Evolutionary conservation across 2,888 invertebrate genomes (phyloP).

Genomic region (Drosophila histrio): DNA sequence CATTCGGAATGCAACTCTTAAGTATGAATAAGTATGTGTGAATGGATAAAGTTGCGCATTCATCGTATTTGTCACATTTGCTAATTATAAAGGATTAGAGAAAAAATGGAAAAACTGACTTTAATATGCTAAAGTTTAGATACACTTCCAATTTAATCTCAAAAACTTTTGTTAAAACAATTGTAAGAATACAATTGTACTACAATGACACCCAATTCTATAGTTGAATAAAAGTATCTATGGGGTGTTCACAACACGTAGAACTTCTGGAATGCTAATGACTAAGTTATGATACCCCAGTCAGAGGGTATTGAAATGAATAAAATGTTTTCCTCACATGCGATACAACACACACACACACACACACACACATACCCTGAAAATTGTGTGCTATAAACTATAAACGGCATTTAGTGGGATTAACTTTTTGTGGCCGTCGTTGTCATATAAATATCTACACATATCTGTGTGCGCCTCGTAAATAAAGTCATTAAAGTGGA

Average conservation of each 20-base stretch:
- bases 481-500: constrained; percentile 76
- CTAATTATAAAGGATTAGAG: constrained; percentile 38
- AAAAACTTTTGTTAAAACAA: no score
- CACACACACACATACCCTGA: neutral
- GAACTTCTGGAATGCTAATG: neutral
- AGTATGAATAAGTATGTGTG: neutral
- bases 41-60: neutral
- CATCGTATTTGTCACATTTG: constrained; percentile 40
- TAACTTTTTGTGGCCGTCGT: constrained; percentile 73
- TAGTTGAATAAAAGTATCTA: neutral
- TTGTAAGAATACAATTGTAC: no score
- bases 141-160: no score
- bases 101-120: neutral
- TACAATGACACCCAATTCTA: neutral
- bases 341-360: constrained; percentile 1
- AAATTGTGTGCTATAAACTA: constrained; percentile 73
- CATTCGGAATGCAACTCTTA: neutral
- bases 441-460: constrained; percentile 72
- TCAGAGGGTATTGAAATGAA: constrained; percentile 19
- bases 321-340: constrained; percentile 12
- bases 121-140: neutral
- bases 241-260: neutral
- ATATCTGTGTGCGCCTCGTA: constrained; percentile 69
- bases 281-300: constrained; percentile 5
- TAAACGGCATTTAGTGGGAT: constrained; percentile 79